Conservation (phyloP, 2,888 invertebrate species). For the Mythimna impura region DNA sequence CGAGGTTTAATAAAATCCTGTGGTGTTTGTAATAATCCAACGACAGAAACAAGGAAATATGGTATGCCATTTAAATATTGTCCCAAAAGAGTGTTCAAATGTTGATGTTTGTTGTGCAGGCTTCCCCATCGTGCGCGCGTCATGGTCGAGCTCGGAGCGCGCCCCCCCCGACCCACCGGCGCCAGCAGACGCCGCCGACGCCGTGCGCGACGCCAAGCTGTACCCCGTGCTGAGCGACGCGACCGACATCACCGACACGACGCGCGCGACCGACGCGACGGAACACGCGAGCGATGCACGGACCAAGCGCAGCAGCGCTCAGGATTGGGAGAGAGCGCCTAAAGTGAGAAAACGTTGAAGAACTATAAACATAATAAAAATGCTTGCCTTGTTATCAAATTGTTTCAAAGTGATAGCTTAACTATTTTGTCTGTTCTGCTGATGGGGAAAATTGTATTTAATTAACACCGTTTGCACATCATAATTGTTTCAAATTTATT, state of each 20-base stretch:
- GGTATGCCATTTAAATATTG: not conserved
- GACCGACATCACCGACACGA: constrained; percentile 63
- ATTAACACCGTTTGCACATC: too few relatives aligned
- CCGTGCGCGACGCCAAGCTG: constrained; percentile 33
- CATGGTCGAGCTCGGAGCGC: constrained; percentile 56
- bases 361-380: not conserved
- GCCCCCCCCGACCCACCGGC: constrained; percentile 14
- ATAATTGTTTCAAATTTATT: not conserved
- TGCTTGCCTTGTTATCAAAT: too few relatives aligned
- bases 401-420: too few relatives aligned
- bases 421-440: not conserved
- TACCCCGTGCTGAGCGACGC: constrained; percentile 69
- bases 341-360: constrained; percentile 71
- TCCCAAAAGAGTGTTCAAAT: not conserved
- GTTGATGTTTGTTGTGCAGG: constrained; percentile 15
- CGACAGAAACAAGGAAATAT: not conserved
- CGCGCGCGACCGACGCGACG: constrained; percentile 53
- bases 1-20: too few relatives aligned
- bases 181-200: constrained; percentile 51
- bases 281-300: constrained; percentile 69
- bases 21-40: too few relatives aligned
- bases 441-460: not conserved
- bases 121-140: constrained; percentile 39
- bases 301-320: constrained; percentile 79
- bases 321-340: constrained; percentile 77